These are phyloP conservation scores for Lepus townsendii DNA, from an alignment of 2,797 vertebrate species.

Conservation along the genomic window DNA sequence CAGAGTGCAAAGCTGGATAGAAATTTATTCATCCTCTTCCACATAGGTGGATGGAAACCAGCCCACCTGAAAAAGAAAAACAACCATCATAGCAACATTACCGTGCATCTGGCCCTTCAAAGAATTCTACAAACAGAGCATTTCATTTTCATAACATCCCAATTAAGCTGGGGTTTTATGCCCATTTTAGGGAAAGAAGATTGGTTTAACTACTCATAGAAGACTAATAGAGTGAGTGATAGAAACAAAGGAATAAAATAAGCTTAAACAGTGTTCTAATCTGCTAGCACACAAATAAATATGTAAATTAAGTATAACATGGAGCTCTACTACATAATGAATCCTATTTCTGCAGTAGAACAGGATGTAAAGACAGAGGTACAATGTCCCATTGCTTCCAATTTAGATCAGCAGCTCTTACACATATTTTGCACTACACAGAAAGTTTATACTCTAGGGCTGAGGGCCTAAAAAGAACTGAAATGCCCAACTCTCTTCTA, in stretches of 20 bases:
- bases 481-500: neutral
- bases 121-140: neutral
- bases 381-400: neutral
- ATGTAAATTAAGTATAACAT: neutral
- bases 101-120: neutral
- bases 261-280: neutral
- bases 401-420: neutral
- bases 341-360: neutral
- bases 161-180: neutral
- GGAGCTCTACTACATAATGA: neutral
- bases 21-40: constrained; percentile 95
- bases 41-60: constrained; percentile 99
- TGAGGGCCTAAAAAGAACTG: neutral
- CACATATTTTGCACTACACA: neutral
- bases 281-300: neutral
- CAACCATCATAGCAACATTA: constrained; percentile 66
- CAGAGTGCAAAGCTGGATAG: constrained; percentile 59
- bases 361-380: neutral
- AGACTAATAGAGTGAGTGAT: neutral
- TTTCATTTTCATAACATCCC: neutral
- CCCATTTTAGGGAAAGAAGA: neutral
- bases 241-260: neutral
- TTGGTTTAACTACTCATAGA: neutral
- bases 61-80: constrained; percentile 92
- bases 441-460: neutral